Base-by-base conservation (phyloP, 1,140 invertebrate species). In the Protaetia brevitarsis region DNA sequence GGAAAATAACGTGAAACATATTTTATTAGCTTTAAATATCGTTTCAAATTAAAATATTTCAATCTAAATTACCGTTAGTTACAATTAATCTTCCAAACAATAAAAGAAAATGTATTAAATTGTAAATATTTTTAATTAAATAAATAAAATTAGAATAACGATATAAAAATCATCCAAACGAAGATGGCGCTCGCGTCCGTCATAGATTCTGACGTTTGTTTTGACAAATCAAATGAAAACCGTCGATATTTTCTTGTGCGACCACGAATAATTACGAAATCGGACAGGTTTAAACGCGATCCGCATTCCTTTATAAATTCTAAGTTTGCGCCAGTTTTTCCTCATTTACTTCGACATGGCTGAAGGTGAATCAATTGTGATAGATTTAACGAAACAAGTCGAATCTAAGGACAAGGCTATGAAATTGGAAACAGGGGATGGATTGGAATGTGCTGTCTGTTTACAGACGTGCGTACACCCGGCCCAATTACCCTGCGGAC, bases 391-490 rank as follows among this genome's bases (percentile, higher is more conserved):
- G 30, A 4, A 0, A 2, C 26, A 29, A 28, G 3, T 13, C 10
- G 57, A 59, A 29, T 13, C 8, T 21, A 59, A 59, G 30, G 57
- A 59, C 8, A 59, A 59, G 30, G 57, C 26, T 59, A n/a, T n/a
- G 11, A 2, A 59, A 29, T 59, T 19, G 28, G 28, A 28, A 29
- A 1, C 26, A 62, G 60, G 30, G 65, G 69, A 75, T 63, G 71
- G 68, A 56, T 75, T 81, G 30, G 94, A 97, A 78, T 98, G 96
- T 84, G 90, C 95, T 30, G 90, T 98, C 11, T 98, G 96, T 78
- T 82, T 97, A 30, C 94, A 97, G 80, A 84, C 86, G 27, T 93
- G 89, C 76, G 86, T 96, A 66, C 91, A 97, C 81, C 95, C 95
- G 61, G 90, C 89, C 13, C 82, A 90, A 77, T 81, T 98, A 27